Base-by-base conservation (phyloP, 2,888 invertebrate species). In the Ophioninae sp. region DNA sequence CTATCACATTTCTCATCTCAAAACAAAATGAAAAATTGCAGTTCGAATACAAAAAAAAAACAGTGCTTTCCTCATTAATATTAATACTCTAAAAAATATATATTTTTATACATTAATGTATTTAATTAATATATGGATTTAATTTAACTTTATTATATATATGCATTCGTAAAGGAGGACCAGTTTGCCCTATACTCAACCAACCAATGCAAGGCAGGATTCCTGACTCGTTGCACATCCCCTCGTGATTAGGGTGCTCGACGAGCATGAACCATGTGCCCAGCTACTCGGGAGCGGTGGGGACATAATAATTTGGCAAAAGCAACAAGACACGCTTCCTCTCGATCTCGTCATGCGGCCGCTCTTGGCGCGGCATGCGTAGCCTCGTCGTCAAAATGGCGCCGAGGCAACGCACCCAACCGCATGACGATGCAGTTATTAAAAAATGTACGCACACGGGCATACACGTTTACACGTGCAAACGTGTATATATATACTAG, bases 271-370 rank as follows among this genome's bases (percentile, higher is more conserved):
- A 83, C 72, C 75, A 75, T 75, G 80, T 61, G 82, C 79, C 81
- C 81, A 84, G 74, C 75, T 65, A 30, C 44, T 65, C 58, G 63
- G 30, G 69, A 65, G 44, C 22, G 69, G 81, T 79, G 85, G 81
- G 85, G 85, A 86, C 85, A 85, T 85, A 84, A 80, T 87, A 89
- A 88, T 87, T 88, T 86, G 82, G 77, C 82, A 77, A 75, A 81
- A 85, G 79, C 73, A 84, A 86, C 59, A 75, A 81, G 82, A 64
- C 73, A 23, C 13, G 23, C 23, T 13, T 39, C 41, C 51, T 22
- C 22, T 23, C 51, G 22, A 44, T 67, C 78, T 76, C 67, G 71
- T 75, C 74, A 65, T 59, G 65, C 30, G 61, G 51, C 71, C 37
- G 74, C 58, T 77, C 72, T 23, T 65, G 71, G 58, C 67, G 75